A percentile compares a stretch with the other conserved stretches of the same genome.
phyloP scores from a whole-genome alignment of 2,888 invertebrate species.

The Tubulanus polymorphus region DNA sequence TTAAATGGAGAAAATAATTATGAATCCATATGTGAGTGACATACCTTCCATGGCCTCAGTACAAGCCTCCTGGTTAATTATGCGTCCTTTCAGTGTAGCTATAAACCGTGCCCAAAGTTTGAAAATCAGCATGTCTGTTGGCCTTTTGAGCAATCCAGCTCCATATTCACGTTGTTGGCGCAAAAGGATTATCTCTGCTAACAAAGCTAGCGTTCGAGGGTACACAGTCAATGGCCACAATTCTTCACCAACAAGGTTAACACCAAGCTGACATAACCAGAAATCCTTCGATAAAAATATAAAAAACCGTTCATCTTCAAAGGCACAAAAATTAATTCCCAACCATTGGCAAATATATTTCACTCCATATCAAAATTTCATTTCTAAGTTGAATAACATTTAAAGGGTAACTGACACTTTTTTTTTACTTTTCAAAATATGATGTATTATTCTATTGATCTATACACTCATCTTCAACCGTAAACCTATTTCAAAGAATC shows the following conservation, averaged over 20 bases:
- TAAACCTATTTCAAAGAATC: too few relatives aligned
- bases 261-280: conserved; percentile 69
- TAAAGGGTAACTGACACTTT: too few relatives aligned
- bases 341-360: too few relatives aligned
- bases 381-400: too few relatives aligned
- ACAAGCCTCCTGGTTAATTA: conserved; percentile 59
- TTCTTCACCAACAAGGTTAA: conserved; percentile 65
- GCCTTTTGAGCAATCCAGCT: conserved; percentile 68
- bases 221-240: conserved; percentile 74
- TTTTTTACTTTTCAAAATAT: too few relatives aligned
- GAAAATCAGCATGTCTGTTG: conserved; percentile 84
- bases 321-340: background rate
- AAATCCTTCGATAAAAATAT: conserved; percentile 62
- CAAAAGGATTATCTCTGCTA: conserved; percentile 74
- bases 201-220: conserved; percentile 72
- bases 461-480: too few relatives aligned
- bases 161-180: conserved; percentile 55
- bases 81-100: conserved; percentile 82
- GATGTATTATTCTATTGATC: too few relatives aligned
- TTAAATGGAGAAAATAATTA: too few relatives aligned
- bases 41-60: conserved; percentile 40
- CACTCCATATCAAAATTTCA: too few relatives aligned
- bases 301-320: background rate
- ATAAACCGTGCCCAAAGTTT: conserved; percentile 89
- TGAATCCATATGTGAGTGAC: conserved; percentile 3